A percentile compares a stretch with the other conserved stretches of the same genome.
These are phyloP conservation scores for Sepioteuthis lessoniana DNA, from an alignment of 2,888 invertebrate species.

Conservation along the genomic window DNA sequence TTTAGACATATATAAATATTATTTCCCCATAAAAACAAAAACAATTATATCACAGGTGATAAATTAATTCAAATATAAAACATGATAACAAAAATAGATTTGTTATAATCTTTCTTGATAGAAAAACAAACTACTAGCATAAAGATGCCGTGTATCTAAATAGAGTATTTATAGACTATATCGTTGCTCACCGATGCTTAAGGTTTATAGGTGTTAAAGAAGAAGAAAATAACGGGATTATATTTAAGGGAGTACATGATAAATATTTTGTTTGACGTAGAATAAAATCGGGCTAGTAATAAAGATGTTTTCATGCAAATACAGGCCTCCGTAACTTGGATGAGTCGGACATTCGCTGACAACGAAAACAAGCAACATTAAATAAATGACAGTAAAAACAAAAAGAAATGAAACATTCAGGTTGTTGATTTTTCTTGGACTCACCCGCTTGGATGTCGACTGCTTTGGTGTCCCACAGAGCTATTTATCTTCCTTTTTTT, in stretches of 20 bases:
- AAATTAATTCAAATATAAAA: neutral
- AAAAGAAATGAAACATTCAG: neutral
- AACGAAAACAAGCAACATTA: slow-evolving; percentile 13
- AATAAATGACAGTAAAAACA: neutral
- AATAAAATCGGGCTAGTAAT: neutral
- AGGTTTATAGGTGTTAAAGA: neutral
- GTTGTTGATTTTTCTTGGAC: neutral
- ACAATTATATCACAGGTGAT: no score
- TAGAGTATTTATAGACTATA: neutral
- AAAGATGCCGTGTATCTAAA: neutral
- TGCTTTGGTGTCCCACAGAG: neutral
- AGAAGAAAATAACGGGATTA: neutral
- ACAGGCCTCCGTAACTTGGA: neutral
- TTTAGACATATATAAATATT: no score
- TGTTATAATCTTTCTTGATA: neutral
- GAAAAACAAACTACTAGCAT: neutral
- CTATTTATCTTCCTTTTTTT: neutral
- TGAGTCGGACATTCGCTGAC: neutral
- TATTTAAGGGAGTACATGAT: neutral
- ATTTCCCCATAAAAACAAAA: no score
- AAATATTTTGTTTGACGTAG: neutral
- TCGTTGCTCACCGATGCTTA: neutral
- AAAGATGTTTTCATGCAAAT: neutral
- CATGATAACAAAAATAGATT: neutral
- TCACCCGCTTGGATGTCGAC: neutral